phyloP scores from a whole-genome alignment of 2,797 vertebrate genomes.

The Thamnophis elegans region DNA sequence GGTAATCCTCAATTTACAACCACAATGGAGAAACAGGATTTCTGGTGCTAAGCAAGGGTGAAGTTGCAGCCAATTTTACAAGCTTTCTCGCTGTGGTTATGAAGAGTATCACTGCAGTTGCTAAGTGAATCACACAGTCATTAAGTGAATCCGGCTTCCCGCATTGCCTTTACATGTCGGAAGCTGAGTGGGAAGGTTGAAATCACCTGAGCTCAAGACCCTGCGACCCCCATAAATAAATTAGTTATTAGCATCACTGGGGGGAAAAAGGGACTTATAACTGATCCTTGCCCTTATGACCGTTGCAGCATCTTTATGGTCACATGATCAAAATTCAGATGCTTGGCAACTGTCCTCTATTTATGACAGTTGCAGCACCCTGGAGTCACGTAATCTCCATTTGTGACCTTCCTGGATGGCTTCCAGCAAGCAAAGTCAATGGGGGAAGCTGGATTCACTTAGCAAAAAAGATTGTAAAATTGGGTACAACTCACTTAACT shows the following conservation, averaged over 20 bases:
- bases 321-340: background rate
- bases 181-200: background rate
- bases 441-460: too few species aligned
- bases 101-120: background rate
- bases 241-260: background rate
- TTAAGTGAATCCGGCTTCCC: too few species aligned
- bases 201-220: too few species aligned
- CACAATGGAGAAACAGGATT: background rate
- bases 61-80: background rate
- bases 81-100: background rate
- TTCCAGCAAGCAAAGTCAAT: too few species aligned
- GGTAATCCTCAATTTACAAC: background rate
- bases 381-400: background rate
- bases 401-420: background rate
- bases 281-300: background rate
- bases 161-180: background rate
- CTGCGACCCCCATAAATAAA: too few species aligned
- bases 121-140: too few species aligned
- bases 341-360: background rate
- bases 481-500: too few species aligned
- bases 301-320: background rate
- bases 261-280: background rate
- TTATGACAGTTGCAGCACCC: background rate
- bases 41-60: background rate
- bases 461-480: too few species aligned